Evolutionary conservation across 2,888 invertebrate genomes (phyloP), one percentile per base, ranked within the genome.

Genomic region (Euclidia mi): DNA sequence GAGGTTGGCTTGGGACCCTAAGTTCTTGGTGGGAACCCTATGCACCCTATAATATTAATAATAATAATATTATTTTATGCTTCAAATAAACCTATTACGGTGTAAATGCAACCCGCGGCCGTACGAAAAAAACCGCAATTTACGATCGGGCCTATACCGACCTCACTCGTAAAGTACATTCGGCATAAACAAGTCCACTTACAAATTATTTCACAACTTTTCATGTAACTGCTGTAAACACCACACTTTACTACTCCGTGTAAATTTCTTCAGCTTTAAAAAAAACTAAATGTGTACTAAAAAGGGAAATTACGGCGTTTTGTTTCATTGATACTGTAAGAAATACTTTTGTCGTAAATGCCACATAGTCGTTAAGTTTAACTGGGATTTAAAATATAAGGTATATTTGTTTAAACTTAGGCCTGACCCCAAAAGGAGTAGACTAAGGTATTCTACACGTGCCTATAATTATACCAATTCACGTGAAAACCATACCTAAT

Each of bases 161-260:
- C 65, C 76, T 56, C 66, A 71, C 68, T 74, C 81, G 76, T 81
- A 78, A 81, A 81, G 65, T 61, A 64, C 59, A 66, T 64, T 71
- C 56, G 47, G 43, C 53, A 51, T 60, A 67, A 66, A 70, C 65
- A 63, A 72, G 73, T 60, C 51, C 64, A 55, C 73, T 73, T 61
- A 62, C 49, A 67, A 65, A 67, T 67, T 70, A 71, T 63, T 71
- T 69, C 53, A 47, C 49, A 52, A 69, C 63, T 65, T 55, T 52
- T 45, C 53, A 57, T 12, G 45, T 61, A 11, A 59, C 46, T 47
- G 49, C 62, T 47, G 57, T 55, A 35, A 66, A 57, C 44, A 29
- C 43, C 38, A 40, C 25, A 48, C 11, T 50, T 50, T 50, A 37
- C 25, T 42, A 42, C 18, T 14, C 10, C n/a, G 29, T 29, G 18